Conservation (phyloP, 2,113 vertebrate species). For the Gadus chalcogrammus region DNA sequence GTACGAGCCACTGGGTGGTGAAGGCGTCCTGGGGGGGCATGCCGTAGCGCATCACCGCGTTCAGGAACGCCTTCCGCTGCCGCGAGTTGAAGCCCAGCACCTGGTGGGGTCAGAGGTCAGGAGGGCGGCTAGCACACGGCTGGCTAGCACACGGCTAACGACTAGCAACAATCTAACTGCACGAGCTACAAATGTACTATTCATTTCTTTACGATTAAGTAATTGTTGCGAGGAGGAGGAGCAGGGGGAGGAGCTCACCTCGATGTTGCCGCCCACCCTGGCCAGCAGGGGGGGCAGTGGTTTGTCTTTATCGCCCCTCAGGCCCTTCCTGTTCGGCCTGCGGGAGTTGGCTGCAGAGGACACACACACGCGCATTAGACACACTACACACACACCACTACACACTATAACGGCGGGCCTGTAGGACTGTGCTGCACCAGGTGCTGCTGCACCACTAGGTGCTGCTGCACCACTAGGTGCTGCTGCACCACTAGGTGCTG, state of each 20-base stretch:
- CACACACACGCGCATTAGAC: no score
- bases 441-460: no score
- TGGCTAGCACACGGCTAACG: no score
- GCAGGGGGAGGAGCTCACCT: slow-evolving; percentile 68
- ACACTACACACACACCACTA: neutral
- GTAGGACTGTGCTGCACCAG: no score
- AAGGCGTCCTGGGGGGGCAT: slow-evolving; percentile 98
- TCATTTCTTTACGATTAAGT: no score
- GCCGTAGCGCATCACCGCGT: slow-evolving; percentile 99
- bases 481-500: no score
- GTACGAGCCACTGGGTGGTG: slow-evolving; percentile 95
- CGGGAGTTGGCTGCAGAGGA: slow-evolving; percentile 82
- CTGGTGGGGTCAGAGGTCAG: slow-evolving; percentile 32
- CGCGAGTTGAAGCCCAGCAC: slow-evolving; percentile 96
- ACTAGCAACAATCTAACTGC: no score
- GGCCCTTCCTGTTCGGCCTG: slow-evolving; percentile 91
- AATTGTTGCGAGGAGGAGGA: neutral
- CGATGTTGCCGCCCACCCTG: slow-evolving; percentile 96
- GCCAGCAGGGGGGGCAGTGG: slow-evolving; percentile 95
- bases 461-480: no score
- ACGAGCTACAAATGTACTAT: no score
- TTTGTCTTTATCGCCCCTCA: slow-evolving; percentile 96
- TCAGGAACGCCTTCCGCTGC: slow-evolving; percentile 96
- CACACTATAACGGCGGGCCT: no score
- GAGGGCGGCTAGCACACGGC: neutral